Conservation (phyloP, 1,140 invertebrate genomes). For the Bursaphelenchus mucronatus region DNA sequence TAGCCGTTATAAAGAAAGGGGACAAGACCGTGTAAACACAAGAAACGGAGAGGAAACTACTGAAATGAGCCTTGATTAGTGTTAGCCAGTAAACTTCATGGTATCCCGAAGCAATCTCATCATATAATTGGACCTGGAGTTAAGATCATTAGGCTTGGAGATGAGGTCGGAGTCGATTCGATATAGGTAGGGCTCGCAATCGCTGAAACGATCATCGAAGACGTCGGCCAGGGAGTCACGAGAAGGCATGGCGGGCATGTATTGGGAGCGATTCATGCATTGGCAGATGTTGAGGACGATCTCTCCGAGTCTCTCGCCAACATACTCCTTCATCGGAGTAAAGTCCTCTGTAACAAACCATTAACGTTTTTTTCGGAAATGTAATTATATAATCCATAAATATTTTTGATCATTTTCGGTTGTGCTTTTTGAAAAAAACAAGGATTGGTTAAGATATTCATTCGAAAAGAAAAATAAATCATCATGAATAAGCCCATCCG, state of each 20-base stretch:
- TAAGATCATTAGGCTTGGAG: constrained; percentile 8
- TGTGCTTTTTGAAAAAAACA: too few relatives aligned
- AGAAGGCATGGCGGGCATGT: constrained; percentile 39
- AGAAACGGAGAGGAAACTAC: neutral
- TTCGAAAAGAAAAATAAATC: too few relatives aligned
- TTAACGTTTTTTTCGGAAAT: neutral
- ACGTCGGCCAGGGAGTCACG: constrained; percentile 31
- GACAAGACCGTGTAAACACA: neutral
- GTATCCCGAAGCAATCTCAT: constrained; percentile 3
- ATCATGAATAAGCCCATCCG: neutral
- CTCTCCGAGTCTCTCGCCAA: constrained; percentile 43
- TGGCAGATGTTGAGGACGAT: constrained; percentile 38
- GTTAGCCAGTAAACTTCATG: neutral
- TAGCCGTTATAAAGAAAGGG: neutral
- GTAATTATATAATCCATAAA: neutral
- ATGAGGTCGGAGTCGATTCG: constrained; percentile 28
- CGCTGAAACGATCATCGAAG: constrained; percentile 41
- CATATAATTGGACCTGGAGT: constrained; percentile 2
- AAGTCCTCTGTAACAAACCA: constrained; percentile 42
- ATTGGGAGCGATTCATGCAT: constrained; percentile 41
- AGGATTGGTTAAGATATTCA: too few relatives aligned
- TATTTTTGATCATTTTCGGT: too few relatives aligned
- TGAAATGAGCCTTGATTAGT: too few relatives aligned
- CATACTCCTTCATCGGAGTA: constrained; percentile 44
- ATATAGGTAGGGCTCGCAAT: constrained; percentile 45